Conservation (phyloP, 2,113 vertebrate genomes). For the Euleptes europaea region DNA sequence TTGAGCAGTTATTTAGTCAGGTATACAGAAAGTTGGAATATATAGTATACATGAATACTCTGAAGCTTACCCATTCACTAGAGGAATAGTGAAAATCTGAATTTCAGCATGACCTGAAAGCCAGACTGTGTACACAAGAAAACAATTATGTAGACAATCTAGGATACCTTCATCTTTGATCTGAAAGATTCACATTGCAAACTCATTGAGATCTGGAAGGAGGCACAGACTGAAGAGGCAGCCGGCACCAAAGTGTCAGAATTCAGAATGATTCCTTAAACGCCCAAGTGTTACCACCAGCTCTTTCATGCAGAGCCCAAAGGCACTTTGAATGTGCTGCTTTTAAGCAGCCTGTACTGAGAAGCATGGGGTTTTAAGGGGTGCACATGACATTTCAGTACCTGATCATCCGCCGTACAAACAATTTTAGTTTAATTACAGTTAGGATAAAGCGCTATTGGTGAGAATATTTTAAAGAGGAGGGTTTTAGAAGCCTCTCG, state of each 20-base stretch:
- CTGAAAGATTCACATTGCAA: accelerated
- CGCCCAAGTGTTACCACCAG: neutral
- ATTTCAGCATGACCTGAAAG: accelerated
- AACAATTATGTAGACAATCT: neutral
- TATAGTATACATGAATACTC: too few species aligned
- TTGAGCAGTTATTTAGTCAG: neutral
- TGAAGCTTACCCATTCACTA: neutral
- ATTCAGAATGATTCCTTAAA: neutral
- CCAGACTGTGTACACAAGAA: neutral
- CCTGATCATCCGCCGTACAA: neutral
- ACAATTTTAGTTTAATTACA: too few species aligned
- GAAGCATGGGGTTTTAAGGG: neutral
- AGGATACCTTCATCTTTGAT: neutral
- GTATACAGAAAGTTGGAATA: neutral
- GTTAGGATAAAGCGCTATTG: too few species aligned
- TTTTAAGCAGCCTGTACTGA: neutral
- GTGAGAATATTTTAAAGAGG: neutral
- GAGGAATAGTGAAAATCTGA: neutral
- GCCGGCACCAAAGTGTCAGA: neutral
- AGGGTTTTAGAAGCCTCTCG: neutral
- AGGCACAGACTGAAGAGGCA: neutral
- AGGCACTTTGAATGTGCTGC: neutral
- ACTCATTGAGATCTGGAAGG: neutral
- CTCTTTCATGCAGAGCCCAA: neutral
- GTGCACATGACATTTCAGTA: neutral